Conservation (phyloP, 2,113 vertebrate species). For the Etheostoma spectabile region DNA sequence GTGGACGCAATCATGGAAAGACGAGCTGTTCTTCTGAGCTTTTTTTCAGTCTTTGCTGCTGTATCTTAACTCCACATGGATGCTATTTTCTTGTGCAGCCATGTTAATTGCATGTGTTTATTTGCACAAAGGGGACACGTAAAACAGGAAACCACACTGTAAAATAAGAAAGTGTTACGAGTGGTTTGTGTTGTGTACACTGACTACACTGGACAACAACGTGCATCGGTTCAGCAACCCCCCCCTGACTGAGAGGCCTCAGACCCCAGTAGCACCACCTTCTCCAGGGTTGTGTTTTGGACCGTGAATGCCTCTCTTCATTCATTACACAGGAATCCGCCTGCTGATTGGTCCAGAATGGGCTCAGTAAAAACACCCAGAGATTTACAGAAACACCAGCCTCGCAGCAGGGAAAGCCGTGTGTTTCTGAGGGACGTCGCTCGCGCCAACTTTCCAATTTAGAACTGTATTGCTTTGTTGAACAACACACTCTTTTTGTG, state of each 20-base stretch:
- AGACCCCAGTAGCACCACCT: neutral
- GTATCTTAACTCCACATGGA: slow-evolving; percentile 30
- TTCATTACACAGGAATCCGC: slow-evolving; percentile 30
- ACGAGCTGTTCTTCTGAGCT: neutral
- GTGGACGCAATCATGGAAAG: neutral
- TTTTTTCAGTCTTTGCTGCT: neutral
- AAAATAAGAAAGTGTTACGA: slow-evolving; percentile 5
- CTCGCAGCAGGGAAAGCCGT: neutral
- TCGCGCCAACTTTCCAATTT: neutral
- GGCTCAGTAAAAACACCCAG: neutral
- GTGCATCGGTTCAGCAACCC: neutral
- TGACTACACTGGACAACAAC: neutral
- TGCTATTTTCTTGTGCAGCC: slow-evolving; percentile 28
- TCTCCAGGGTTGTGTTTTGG: neutral
- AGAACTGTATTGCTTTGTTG: neutral
- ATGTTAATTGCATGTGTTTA: slow-evolving; percentile 41
- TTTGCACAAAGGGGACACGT: slow-evolving; percentile 39
- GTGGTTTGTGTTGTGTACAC: neutral
- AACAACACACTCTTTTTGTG: neutral
- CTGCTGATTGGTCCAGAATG: neutral
- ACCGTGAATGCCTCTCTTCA: slow-evolving; percentile 8
- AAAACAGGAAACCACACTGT: slow-evolving; percentile 40
- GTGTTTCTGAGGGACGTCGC: neutral
- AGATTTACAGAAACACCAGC: neutral
- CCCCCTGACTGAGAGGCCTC: neutral